These are phyloP conservation scores for Antigone vipio DNA, from an alignment of 2,113 vertebrate genomes.

Conservation along the genomic window DNA sequence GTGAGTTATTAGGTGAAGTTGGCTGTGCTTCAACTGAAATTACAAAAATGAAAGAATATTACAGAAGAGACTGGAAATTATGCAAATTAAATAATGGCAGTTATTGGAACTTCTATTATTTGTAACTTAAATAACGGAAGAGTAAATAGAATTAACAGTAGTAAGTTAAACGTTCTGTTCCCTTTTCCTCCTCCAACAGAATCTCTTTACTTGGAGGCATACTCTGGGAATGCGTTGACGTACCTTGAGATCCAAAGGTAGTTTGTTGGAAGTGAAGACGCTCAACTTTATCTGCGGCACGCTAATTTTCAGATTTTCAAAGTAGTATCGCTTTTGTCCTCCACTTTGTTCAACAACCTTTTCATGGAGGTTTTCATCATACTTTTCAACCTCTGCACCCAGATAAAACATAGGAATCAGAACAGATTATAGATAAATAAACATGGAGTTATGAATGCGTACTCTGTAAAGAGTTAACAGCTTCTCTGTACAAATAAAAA, in stretches of 20 bases:
- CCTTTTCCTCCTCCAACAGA: background rate
- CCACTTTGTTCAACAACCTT: slow-evolving; percentile 79
- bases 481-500: background rate
- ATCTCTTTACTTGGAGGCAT: background rate
- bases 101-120: background rate
- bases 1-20: background rate
- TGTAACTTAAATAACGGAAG: background rate
- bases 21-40: background rate
- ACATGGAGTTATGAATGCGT: background rate
- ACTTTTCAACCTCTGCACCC: slow-evolving; percentile 87
- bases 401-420: slow-evolving; percentile 19
- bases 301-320: slow-evolving; percentile 98
- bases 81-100: background rate
- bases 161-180: background rate
- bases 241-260: slow-evolving; percentile 95
- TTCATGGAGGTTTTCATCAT: slow-evolving; percentile 91
- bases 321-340: slow-evolving; percentile 87
- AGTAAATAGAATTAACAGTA: background rate
- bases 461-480: background rate
- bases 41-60: background rate
- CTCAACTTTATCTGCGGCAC: slow-evolving; percentile 94
- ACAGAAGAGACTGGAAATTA: background rate
- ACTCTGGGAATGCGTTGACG: background rate
- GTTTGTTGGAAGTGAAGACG: slow-evolving; percentile 93
- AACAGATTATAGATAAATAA: background rate